Percentiles rank a stretch among this genome's conserved stretches.
These are phyloP conservation scores for Trachelus iudaicus DNA, from an alignment of 2,888 invertebrate species.

Conservation along the genomic window DNA sequence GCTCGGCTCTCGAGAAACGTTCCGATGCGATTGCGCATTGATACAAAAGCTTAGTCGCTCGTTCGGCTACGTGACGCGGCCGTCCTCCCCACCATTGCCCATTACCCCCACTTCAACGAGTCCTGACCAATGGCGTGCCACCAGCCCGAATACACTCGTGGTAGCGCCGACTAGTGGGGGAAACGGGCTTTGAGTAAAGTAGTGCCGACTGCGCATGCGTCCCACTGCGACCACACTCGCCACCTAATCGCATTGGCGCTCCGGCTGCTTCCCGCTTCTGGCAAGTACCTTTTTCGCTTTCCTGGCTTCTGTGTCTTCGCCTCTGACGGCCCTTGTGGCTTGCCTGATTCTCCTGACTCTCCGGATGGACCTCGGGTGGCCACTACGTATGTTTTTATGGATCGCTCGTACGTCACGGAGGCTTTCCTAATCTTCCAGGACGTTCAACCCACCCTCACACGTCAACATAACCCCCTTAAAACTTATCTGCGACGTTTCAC, in stretches of 20 bases:
- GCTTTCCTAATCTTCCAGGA: neutral
- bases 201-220: slow-evolving; percentile 42
- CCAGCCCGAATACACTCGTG: slow-evolving; percentile 38
- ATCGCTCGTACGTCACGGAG: neutral
- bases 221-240: slow-evolving; percentile 29
- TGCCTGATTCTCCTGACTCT: neutral
- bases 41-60: slow-evolving; percentile 51
- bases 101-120: slow-evolving; percentile 18
- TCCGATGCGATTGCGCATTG: slow-evolving; percentile 63
- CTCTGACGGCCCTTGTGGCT: neutral
- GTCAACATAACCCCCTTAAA: slow-evolving; percentile 44
- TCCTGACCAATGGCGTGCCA: slow-evolving; percentile 35
- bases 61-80: slow-evolving; percentile 50
- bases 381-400: neutral
- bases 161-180: slow-evolving; percentile 22
- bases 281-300: neutral
- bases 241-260: slow-evolving; percentile 40
- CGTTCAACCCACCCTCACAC: slow-evolving; percentile 14
- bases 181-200: slow-evolving; percentile 35
- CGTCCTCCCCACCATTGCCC: slow-evolving; percentile 16
- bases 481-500: neutral
- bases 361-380: neutral
- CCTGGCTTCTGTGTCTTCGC: neutral
- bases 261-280: slow-evolving; percentile 41
- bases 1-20: slow-evolving; percentile 55